phyloP scores from a whole-genome alignment of 2,113 vertebrate species.

The Gymnocephalus cernua region DNA sequence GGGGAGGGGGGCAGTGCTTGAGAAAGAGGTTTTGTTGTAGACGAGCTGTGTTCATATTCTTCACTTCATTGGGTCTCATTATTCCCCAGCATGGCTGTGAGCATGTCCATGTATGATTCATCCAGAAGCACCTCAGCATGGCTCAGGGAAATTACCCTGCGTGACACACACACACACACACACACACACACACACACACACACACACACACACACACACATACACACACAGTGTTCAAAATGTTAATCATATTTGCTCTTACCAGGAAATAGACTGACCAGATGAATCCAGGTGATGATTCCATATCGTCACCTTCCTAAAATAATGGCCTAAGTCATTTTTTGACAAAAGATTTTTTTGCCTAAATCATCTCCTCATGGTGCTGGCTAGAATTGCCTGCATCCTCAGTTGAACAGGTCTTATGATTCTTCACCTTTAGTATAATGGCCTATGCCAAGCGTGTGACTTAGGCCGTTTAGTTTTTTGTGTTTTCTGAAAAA shows the following conservation, averaged over 20 bases:
- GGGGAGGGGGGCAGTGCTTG: not conserved
- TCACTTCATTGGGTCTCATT: conserved; percentile 71
- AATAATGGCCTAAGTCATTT: no score
- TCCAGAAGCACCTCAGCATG: conserved; percentile 57
- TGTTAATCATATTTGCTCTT: conserved; percentile 41
- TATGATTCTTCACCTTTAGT: no score
- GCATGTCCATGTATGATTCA: conserved; percentile 83
- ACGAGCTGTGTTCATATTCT: conserved; percentile 68
- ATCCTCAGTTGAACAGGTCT: no score
- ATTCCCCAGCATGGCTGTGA: conserved; percentile 60
- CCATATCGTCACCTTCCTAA: no score
- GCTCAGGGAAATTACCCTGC: conserved; percentile 82
- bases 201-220: not conserved
- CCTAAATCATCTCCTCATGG: no score
- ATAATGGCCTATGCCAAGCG: no score
- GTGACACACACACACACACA: conserved; percentile 51
- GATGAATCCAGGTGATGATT: conserved; percentile 45
- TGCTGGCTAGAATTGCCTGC: no score
- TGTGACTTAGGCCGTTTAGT: no score
- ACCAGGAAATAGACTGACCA: conserved; percentile 45
- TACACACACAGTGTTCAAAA: not conserved
- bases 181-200: conserved; percentile 8
- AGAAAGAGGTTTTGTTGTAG: conserved; percentile 51
- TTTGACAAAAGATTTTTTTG: no score
- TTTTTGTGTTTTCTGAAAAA: no score